Evolutionary conservation across 2,888 invertebrate species (phyloP).

Genomic region (Masnerella sp.): DNA sequence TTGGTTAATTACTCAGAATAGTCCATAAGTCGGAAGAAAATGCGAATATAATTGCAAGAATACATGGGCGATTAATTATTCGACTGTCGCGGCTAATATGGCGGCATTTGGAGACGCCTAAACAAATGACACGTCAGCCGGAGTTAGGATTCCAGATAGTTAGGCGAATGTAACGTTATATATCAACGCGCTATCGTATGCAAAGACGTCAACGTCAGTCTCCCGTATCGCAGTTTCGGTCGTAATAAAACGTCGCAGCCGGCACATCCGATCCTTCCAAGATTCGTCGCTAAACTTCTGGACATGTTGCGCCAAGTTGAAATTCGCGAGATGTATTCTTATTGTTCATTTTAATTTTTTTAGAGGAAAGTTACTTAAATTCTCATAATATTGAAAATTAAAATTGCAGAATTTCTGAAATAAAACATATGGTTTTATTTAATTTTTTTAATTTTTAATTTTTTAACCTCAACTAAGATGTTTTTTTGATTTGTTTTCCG

Average conservation of each 20-base stretch:
- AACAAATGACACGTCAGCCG: constrained; percentile 55
- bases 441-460: too few relatives aligned
- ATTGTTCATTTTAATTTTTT: too few relatives aligned
- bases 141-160: constrained; percentile 45
- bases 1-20: constrained; percentile 40
- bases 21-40: constrained; percentile 25
- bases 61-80: constrained; percentile 47
- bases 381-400: too few relatives aligned
- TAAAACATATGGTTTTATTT: too few relatives aligned
- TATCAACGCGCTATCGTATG: constrained; percentile 48
- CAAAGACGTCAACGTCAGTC: constrained; percentile 50
- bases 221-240: constrained; percentile 23
- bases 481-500: too few relatives aligned
- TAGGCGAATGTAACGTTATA: constrained; percentile 48
- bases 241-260: constrained; percentile 29
- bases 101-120: constrained; percentile 32
- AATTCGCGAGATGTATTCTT: too few relatives aligned
- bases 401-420: too few relatives aligned
- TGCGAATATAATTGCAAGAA: constrained; percentile 42
- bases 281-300: constrained; percentile 12
- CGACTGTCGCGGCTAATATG: constrained; percentile 42
- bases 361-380: too few relatives aligned
- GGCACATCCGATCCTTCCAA: constrained; percentile 10
- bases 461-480: too few relatives aligned
- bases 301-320: not conserved